phyloP scores from a whole-genome alignment of 2,888 invertebrate species.

The Agonum fuliginosum region DNA sequence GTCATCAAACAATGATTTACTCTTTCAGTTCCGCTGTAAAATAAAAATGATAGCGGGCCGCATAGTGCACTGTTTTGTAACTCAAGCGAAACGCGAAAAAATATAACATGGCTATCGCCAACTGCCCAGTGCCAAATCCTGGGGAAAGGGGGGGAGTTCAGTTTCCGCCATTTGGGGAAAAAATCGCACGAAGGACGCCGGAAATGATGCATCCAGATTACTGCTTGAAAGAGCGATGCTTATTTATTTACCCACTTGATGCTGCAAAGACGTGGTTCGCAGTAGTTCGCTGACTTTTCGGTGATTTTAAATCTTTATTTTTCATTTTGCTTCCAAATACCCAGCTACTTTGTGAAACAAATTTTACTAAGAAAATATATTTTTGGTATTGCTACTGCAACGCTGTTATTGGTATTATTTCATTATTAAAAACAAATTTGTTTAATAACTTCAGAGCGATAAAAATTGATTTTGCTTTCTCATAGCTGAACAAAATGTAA shows the following conservation, averaged over 20 bases:
- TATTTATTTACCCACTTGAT: constrained; percentile 29
- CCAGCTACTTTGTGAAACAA: no score
- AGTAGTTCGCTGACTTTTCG: no score
- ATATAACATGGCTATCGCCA: constrained; percentile 53
- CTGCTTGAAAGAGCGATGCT: constrained; percentile 18
- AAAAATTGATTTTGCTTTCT: no score
- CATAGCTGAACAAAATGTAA: no score
- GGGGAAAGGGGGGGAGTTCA: no score
- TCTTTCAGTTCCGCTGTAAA: constrained; percentile 33
- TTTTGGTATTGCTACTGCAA: no score
- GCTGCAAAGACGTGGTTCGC: background rate
- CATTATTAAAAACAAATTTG: no score
- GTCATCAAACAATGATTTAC: constrained; percentile 46
- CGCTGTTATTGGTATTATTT: no score
- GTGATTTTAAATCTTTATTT: no score
- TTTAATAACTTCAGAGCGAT: no score
- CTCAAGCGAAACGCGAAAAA: constrained; percentile 43
- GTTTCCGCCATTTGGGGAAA: constrained; percentile 46
- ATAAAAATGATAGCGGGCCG: constrained; percentile 51
- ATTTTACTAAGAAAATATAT: no score
- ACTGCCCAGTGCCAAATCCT: constrained; percentile 18
- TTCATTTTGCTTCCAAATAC: no score
- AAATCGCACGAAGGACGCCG: constrained; percentile 46
- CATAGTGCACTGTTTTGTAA: constrained; percentile 19
- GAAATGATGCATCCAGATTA: constrained; percentile 54